These are phyloP conservation scores for Apotomis turbidana DNA, from an alignment of 2,888 invertebrate species.

Conservation along the genomic window DNA sequence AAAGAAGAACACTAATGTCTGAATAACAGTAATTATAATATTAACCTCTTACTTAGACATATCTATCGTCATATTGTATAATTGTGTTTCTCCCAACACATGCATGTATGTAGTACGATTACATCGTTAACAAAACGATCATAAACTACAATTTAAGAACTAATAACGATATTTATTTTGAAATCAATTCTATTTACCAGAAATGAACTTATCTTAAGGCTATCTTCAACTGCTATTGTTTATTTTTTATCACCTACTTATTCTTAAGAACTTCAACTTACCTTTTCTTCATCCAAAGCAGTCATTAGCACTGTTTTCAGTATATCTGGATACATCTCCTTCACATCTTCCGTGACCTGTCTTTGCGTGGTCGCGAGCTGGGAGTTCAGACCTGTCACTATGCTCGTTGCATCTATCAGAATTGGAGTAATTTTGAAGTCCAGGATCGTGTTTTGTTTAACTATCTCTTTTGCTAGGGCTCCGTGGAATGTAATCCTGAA, in stretches of 20 bases:
- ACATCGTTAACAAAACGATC: too few species aligned
- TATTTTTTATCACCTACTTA: not conserved
- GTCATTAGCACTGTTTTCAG: conserved; percentile 63
- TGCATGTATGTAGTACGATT: too few species aligned
- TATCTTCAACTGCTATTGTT: not conserved
- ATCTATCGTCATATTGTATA: too few species aligned
- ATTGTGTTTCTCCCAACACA: too few species aligned
- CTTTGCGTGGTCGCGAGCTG: conserved; percentile 60
- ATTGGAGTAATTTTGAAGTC: conserved; percentile 71
- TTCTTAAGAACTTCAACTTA: conserved; percentile 45
- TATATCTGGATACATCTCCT: conserved; percentile 60
- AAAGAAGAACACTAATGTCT: conserved; percentile 38
- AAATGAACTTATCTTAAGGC: not conserved
- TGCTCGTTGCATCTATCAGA: conserved; percentile 59
- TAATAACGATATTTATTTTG: too few species aligned
- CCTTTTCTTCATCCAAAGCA: conserved; percentile 71
- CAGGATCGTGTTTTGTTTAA: conserved; percentile 71
- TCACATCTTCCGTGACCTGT: conserved; percentile 53
- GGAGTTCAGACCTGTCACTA: conserved; percentile 63
- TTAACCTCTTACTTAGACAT: too few species aligned
- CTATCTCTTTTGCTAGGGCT: conserved; percentile 75
- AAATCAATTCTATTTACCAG: too few species aligned
- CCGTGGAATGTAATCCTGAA: conserved; percentile 74
- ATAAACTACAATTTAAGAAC: too few species aligned
- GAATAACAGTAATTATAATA: not conserved